Percentiles rank a stretch among this genome's conserved stretches.
phyloP scores from a whole-genome alignment of 2,797 vertebrate genomes.

The Sparidentex hasta region DNA sequence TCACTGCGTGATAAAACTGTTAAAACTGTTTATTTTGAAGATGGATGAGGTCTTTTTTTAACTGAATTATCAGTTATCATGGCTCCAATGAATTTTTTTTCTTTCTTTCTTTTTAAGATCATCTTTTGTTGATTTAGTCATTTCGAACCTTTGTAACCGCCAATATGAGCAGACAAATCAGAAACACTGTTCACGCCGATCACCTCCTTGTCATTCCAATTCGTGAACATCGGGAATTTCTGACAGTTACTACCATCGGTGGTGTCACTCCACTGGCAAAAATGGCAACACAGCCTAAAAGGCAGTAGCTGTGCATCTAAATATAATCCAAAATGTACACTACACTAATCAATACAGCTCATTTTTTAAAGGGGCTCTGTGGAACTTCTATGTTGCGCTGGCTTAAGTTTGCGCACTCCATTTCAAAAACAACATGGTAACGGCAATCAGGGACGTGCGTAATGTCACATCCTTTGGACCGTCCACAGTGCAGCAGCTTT shows the following conservation, averaged over 20 bases:
- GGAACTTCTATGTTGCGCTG: too few species aligned
- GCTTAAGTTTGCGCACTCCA: too few species aligned
- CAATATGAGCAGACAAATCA: too few species aligned
- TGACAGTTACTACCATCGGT: too few species aligned
- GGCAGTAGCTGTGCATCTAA: not conserved
- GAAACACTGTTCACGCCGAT: not conserved
- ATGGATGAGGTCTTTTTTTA: too few species aligned
- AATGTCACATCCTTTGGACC: too few species aligned
- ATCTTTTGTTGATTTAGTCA: not conserved
- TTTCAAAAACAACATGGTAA: too few species aligned
- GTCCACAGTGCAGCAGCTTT: too few species aligned
- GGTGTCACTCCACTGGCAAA: not conserved
- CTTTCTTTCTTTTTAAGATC: not conserved
- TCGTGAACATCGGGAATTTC: not conserved
- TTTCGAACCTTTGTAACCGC: too few species aligned
- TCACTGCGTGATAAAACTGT: slow-evolving; percentile 33
- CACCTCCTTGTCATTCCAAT: not conserved
- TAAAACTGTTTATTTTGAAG: slow-evolving; percentile 8
- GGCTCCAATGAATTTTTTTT: not conserved
- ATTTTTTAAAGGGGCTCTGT: not conserved
- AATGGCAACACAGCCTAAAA: not conserved
- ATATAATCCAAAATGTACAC: not conserved
- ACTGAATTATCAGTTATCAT: too few species aligned
- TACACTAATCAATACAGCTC: not conserved
- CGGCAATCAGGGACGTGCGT: too few species aligned